Evolutionary conservation across 2,888 invertebrate genomes (phyloP).

Genomic region (Meliscaeva auricollis): DNA sequence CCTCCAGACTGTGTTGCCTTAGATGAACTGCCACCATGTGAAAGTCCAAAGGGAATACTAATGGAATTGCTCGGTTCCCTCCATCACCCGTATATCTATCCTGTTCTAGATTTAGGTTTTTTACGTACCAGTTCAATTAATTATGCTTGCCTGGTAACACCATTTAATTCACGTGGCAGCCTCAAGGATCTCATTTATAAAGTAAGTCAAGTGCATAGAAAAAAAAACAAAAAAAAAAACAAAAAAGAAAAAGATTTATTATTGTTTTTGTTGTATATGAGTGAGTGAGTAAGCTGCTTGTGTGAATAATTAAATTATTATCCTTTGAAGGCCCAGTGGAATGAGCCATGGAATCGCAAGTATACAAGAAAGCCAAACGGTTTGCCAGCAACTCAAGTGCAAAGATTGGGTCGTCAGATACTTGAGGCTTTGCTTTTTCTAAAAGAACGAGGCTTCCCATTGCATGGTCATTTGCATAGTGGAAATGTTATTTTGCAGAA

Average conservation of each 20-base stretch:
- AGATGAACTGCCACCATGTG: slow-evolving; percentile 86
- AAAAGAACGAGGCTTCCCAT: slow-evolving; percentile 93
- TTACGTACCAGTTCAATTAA: slow-evolving; percentile 85
- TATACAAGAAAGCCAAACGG: slow-evolving; percentile 89
- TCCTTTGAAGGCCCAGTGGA: slow-evolving; percentile 89
- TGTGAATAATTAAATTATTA: slow-evolving; percentile 67
- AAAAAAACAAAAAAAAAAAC: slow-evolving; percentile 22
- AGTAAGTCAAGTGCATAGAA: slow-evolving; percentile 84
- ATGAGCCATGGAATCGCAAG: slow-evolving; percentile 91
- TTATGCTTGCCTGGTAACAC: slow-evolving; percentile 91
- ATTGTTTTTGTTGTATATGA: neutral
- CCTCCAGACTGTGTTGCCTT: slow-evolving; percentile 84
- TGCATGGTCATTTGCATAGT: slow-evolving; percentile 93
- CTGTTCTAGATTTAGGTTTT: slow-evolving; percentile 94
- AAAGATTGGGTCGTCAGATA: slow-evolving; percentile 94
- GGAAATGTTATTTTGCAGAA: slow-evolving; percentile 97
- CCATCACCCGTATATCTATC: slow-evolving; percentile 97
- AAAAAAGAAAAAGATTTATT: slow-evolving; percentile 37
- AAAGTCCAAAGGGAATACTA: slow-evolving; percentile 88
- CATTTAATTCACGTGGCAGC: slow-evolving; percentile 93
- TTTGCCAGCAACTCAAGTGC: slow-evolving; percentile 91
- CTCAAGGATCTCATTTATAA: slow-evolving; percentile 95
- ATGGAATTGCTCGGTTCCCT: slow-evolving; percentile 93
- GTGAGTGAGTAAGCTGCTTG: slow-evolving; percentile 8
- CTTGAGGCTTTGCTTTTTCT: slow-evolving; percentile 94